Evolutionary conservation across 2,113 vertebrate genomes (phyloP).

Genomic region (Grantiella picta): DNA sequence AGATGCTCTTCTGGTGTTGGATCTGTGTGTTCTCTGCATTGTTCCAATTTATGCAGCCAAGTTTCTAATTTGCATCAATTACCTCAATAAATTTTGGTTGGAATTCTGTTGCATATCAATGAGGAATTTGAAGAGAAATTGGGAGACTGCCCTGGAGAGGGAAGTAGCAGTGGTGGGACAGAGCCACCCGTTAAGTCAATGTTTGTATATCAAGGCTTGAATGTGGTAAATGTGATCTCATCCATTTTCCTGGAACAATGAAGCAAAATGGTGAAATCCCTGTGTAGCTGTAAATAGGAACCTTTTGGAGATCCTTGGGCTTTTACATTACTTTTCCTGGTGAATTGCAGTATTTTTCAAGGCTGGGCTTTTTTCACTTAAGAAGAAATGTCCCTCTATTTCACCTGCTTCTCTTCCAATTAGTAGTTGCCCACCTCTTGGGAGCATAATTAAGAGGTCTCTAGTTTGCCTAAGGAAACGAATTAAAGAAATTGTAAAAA

Average conservation of each 20-base stretch:
- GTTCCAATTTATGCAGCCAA: background rate
- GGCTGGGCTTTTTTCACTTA: conserved; percentile 8
- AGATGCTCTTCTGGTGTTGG: background rate
- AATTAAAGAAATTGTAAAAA: conserved; percentile 73
- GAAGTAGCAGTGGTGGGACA: background rate
- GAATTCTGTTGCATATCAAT: background rate
- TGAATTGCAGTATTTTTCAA: conserved; percentile 23
- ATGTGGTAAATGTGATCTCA: background rate
- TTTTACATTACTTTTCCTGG: background rate
- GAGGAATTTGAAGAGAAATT: background rate
- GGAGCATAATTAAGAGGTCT: conserved; percentile 71
- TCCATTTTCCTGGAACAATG: background rate
- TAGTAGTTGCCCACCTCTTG: conserved; percentile 63
- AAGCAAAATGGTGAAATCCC: background rate
- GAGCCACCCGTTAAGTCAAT: rapidly evolving
- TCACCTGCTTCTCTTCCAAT: conserved; percentile 71
- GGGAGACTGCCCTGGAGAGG: background rate
- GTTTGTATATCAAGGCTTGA: background rate
- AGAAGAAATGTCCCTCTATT: conserved; percentile 61
- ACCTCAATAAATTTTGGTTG: background rate
- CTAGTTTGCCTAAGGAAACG: conserved; percentile 66
- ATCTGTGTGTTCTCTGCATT: background rate
- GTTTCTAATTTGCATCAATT: conserved; percentile 10
- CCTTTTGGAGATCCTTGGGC: background rate
- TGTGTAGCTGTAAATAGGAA: background rate